Percentiles rank a stretch among this genome's conserved stretches.
Conservation (phyloP, 1,140 invertebrate species). For the Meloidogyne chitwoodi region DNA sequence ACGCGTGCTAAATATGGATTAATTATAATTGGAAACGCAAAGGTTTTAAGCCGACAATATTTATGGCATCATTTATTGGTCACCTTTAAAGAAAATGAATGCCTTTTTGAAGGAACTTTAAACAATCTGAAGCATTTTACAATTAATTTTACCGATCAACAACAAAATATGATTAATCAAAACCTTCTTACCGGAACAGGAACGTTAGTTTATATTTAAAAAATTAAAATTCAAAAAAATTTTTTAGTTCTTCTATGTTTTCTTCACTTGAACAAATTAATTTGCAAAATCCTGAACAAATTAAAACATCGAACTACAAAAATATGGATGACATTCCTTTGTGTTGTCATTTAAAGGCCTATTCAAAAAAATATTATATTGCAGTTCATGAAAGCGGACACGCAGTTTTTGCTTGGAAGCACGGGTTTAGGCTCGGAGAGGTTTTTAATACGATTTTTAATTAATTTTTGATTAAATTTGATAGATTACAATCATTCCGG, state of each 20-base stretch:
- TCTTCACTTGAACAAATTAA: slow-evolving; percentile 20
- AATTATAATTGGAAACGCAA: slow-evolving; percentile 97
- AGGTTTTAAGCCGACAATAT: slow-evolving; percentile 88
- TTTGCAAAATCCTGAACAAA: too few species aligned
- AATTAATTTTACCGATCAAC: slow-evolving; percentile 94
- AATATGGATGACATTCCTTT: too few species aligned
- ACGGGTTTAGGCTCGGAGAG: too few species aligned
- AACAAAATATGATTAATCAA: slow-evolving; percentile 61
- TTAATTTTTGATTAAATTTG: too few species aligned
- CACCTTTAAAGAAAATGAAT: slow-evolving; percentile 95
- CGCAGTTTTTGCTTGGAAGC: too few species aligned
- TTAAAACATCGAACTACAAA: too few species aligned
- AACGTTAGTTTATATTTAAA: background rate
- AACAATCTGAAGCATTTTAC: slow-evolving; percentile 93
- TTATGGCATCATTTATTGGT: slow-evolving; percentile 96
- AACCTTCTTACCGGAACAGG: slow-evolving; percentile 15
- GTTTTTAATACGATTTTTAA: too few species aligned
- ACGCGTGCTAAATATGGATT: slow-evolving; percentile 93
- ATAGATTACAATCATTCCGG: too few species aligned
- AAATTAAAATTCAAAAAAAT: background rate
- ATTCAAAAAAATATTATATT: too few species aligned
- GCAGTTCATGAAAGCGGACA: too few species aligned
- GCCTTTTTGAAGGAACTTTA: slow-evolving; percentile 92
- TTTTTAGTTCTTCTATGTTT: slow-evolving; percentile 38
- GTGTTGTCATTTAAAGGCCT: too few species aligned